Conservation (phyloP, 2,888 invertebrate genomes). For the Lepidochitona cinerea region DNA sequence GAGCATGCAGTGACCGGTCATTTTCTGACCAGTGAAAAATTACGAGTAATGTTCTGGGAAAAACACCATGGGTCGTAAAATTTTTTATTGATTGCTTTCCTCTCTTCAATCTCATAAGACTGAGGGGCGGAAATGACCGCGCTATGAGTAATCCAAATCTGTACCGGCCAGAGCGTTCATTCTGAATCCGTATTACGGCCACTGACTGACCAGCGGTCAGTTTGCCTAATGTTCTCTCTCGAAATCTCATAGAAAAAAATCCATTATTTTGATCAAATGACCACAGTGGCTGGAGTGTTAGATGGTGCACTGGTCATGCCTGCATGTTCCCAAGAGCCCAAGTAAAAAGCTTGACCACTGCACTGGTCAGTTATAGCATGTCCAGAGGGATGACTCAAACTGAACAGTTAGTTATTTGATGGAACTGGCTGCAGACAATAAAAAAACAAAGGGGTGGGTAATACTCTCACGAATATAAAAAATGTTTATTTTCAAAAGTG, state of each 20-base stretch:
- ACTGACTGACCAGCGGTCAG: background rate
- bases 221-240: no score
- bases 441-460: no score
- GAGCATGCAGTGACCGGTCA: no score
- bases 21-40: background rate
- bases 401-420: no score
- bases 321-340: background rate
- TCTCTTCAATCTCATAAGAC: background rate
- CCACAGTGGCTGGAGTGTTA: no score
- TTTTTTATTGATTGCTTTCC: constrained; percentile 2
- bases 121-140: background rate
- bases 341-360: background rate
- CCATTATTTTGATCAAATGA: constrained; percentile 9
- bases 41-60: background rate
- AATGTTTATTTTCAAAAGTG: no score
- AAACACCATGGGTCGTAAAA: background rate
- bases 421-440: no score
- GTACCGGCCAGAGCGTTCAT: background rate
- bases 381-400: no score
- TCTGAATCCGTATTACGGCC: no score
- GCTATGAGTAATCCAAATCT: background rate
- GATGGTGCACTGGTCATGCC: no score
- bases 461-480: no score
- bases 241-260: background rate
- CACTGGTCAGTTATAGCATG: constrained; percentile 7